These are phyloP conservation scores for Trematomus bernacchii DNA, from an alignment of 2,797 vertebrate species.

Conservation along the genomic window DNA sequence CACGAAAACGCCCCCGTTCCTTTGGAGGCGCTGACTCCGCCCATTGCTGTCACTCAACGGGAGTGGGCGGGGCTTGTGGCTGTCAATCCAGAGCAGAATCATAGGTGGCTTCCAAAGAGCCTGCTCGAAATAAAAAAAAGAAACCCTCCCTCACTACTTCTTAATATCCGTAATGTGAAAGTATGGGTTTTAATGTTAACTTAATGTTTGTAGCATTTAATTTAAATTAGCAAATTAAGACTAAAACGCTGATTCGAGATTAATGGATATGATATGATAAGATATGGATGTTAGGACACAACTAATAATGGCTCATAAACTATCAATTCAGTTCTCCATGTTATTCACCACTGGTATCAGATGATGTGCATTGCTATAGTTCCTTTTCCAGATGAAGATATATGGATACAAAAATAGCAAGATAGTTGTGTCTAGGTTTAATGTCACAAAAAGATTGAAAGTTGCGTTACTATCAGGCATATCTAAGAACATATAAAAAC, in stretches of 20 bases:
- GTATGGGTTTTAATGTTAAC: not conserved
- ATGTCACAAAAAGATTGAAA: not conserved
- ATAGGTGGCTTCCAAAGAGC: conserved; percentile 47
- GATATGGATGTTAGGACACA: not conserved
- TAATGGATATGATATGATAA: not conserved
- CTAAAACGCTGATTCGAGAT: too few relatives aligned
- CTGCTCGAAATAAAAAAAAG: conserved; percentile 39
- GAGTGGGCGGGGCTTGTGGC: conserved; percentile 56
- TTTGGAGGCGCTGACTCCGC: conserved; percentile 72
- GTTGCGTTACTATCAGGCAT: conserved; percentile 50
- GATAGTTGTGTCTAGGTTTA: not conserved
- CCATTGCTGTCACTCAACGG: conserved; percentile 66
- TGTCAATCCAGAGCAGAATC: conserved; percentile 43
- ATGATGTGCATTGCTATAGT: not conserved
- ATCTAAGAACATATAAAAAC: not conserved
- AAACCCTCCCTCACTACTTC: not conserved
- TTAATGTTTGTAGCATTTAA: too few relatives aligned
- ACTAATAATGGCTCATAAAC: not conserved
- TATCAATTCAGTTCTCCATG: not conserved
- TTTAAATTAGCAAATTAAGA: too few relatives aligned
- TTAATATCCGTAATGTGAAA: not conserved
- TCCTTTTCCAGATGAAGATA: not conserved
- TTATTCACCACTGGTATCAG: not conserved
- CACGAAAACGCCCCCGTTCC: conserved; percentile 84
- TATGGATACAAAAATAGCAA: not conserved